Base-by-base conservation (phyloP, 2,888 invertebrate species). In the Lissonota sp. region DNA sequence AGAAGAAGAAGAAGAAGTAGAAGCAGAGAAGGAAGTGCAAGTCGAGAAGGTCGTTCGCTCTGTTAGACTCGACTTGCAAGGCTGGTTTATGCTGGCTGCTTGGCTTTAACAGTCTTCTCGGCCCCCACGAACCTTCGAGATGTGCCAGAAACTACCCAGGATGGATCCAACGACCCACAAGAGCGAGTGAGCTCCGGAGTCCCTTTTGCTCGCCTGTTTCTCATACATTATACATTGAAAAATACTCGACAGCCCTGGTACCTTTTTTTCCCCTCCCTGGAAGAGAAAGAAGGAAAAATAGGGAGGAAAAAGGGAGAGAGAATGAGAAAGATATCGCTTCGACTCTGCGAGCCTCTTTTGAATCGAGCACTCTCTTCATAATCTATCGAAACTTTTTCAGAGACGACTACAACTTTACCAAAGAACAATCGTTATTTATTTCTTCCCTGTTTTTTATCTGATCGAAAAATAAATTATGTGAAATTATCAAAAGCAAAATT, bases 221-320 rank as follows among this genome's bases (percentile, higher is more conserved):
- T 82, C 87, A 90, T 90, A 86, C 88, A 90, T 90, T 89, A 90
- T 88, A 90, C 90, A 90, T 26, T 90, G 89, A 85, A 89, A 88
- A 88, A 85, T 83, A 26, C 87, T 87, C 86, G 83, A 84, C 85
- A 84, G 84, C 86, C 84, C 86, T 74, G 63, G 85, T 80, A 78
- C 84, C 85, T 88, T 88, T 87, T 88, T n/a, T 86, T 86, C 75
- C 63, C 69, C 42, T 53, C 12, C 42, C 44, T 6, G 55, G 44
- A 40, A 53, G 72, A 51, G 66, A 75, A 62, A n/a, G 62, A 58
- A 60, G 76, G 39, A 53, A 40, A 44, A 10, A 44, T 55, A 57
- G 64, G 63, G 1, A 44, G 42, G 3, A 26, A 26, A 26, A 26
- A 3, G 46, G 53, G 37, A 70, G 66, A 64, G 55, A 46, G 66